Base-by-base conservation (phyloP, 2,797 vertebrate species). In the Graptemys geographica region DNA sequence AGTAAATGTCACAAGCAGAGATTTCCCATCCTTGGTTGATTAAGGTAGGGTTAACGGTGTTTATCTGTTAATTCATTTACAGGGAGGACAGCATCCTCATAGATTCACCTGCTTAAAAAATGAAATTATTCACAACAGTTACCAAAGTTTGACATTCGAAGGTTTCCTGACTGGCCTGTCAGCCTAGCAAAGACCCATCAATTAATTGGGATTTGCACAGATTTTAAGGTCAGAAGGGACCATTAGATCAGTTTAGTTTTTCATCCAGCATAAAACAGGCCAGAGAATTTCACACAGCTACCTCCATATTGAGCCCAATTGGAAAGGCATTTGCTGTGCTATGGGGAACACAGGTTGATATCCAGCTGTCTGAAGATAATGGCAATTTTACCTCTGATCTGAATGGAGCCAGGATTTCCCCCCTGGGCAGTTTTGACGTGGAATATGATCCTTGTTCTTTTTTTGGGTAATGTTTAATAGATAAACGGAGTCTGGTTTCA, bases 1-100 rank as follows among this genome's bases (percentile, higher is more conserved):
- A 93, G 89, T 91, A 95, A 96, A 96, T 94, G 89, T 96, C 86
- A 89, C 51, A 53, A 19, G 16, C 69, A 88, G 76, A 88, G 56
- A 90, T 89, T 92, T 83, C 74, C 92, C 49, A 88, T 86, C 52
- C 52, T 83, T 65, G 81, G 80, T 78, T 86, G 90, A 65, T 81
- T 62, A 89, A 81, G 72, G 79, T 44, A 81, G 59, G 52, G 44
- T 83, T 83, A 72, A 37, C 79, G 41, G 28, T 69, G 55, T 84
- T 83, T 80, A 59, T 56, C 69, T 88, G 33, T 37, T 88, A 87
- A 81, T 59, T 87, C 74, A 84, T 87, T 81, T 89, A 33, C 51
- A 62, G 13, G 53, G 72, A 83, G 47, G 59, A 85, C 56, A 52
- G 16, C 69, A 44, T 85, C 44, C 72, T 81, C 44, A 49, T n/a